Evolutionary conservation across 1,140 invertebrate species (phyloP).

Genomic region (Brachionus paranguensis): DNA sequence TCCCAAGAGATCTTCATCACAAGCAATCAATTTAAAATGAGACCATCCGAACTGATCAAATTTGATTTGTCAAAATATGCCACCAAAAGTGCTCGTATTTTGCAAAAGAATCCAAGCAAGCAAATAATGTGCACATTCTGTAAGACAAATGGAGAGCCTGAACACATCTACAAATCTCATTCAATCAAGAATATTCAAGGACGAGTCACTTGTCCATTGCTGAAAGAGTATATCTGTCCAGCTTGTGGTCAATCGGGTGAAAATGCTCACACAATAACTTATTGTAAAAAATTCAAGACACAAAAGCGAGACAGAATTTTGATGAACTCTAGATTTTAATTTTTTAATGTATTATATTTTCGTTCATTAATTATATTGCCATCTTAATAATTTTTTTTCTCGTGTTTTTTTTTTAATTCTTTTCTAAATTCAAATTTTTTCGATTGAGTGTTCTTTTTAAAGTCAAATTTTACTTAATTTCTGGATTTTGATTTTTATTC

Average conservation of each 20-base stretch:
- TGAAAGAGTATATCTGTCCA: slow-evolving; percentile 66
- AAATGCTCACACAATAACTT: slow-evolving; percentile 41
- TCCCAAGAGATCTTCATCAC: too few relatives aligned
- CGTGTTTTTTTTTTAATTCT: too few relatives aligned
- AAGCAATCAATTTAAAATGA: neutral
- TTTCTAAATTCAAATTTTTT: too few relatives aligned
- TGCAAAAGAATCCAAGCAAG: neutral
- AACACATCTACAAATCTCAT: slow-evolving; percentile 62
- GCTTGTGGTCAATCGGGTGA: slow-evolving; percentile 43
- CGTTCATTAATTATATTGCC: too few relatives aligned
- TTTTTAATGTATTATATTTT: neutral
- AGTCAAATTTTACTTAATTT: too few relatives aligned
- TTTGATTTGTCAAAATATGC: neutral
- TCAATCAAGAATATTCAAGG: slow-evolving; percentile 63
- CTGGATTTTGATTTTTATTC: too few relatives aligned
- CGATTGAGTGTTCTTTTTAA: too few relatives aligned
- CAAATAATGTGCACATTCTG: slow-evolving; percentile 63
- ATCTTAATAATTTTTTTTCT: too few relatives aligned
- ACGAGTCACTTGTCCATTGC: slow-evolving; percentile 64
- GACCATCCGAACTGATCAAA: neutral
- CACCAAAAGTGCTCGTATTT: neutral
- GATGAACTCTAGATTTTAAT: neutral
- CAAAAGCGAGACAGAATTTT: neutral
- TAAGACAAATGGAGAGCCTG: slow-evolving; percentile 66
- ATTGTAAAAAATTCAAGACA: slow-evolving; percentile 62